phyloP scores from a whole-genome alignment of 2,113 vertebrate genomes.

The Nyctereutes procyonoides region DNA sequence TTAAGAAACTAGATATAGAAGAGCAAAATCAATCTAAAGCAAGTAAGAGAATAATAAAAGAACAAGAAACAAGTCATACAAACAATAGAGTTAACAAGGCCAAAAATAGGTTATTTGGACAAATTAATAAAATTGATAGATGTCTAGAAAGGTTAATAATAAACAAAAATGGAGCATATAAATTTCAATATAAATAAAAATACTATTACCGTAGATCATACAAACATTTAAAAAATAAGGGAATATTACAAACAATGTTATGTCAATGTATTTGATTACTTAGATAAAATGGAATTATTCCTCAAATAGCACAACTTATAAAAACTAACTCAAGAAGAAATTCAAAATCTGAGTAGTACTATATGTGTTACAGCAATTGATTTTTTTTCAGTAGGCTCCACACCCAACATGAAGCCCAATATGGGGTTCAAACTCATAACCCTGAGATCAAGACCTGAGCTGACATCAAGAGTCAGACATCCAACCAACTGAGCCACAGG shows the following conservation, averaged over 20 bases:
- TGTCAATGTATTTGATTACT: background rate
- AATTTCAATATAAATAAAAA: background rate
- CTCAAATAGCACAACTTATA: background rate
- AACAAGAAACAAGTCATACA: background rate
- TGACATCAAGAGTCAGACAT: background rate
- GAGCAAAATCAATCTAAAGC: background rate
- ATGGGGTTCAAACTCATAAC: background rate
- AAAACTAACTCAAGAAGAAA: background rate
- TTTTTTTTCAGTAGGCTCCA: background rate
- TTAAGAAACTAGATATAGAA: background rate
- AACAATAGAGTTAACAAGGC: background rate
- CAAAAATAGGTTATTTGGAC: background rate
- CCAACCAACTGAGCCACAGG: background rate
- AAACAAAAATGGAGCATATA: background rate
- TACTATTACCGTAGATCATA: background rate
- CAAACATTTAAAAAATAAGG: background rate
- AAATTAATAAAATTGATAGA: background rate
- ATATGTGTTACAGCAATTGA: background rate
- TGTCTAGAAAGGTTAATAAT: background rate
- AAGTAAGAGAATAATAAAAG: background rate
- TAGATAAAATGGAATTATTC: background rate
- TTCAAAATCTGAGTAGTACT: background rate
- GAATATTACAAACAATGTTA: background rate
- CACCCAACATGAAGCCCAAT: background rate
- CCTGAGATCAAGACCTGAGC: background rate